phyloP scores from a whole-genome alignment of 1,140 invertebrate genomes.

The Aphelenchoides avenae region DNA sequence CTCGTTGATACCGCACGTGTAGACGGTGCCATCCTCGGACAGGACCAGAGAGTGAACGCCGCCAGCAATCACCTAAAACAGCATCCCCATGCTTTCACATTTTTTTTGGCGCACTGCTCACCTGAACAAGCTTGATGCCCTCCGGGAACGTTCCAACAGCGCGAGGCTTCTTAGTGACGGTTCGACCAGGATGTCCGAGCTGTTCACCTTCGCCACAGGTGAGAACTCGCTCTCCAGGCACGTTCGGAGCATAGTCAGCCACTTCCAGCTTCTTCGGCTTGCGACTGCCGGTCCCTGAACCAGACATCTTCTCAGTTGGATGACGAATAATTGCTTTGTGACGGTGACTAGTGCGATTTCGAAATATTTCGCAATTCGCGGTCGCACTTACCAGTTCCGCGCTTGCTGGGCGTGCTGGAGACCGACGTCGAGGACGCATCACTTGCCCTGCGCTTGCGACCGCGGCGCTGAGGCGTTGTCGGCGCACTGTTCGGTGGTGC shows the following conservation, averaged over 20 bases:
- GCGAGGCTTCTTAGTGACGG: slow-evolving; percentile 50
- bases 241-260: slow-evolving; percentile 10
- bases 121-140: slow-evolving; percentile 42
- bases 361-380: slow-evolving; percentile 1
- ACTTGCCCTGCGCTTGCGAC: too few relatives aligned
- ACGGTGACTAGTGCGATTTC: neutral
- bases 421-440: neutral
- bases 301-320: neutral
- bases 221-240: slow-evolving; percentile 31
- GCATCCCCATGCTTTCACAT: neutral
- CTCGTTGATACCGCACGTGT: slow-evolving; percentile 53
- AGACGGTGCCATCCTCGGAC: slow-evolving; percentile 45
- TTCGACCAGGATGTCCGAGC: slow-evolving; percentile 53
- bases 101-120: slow-evolving; percentile 5
- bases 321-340: slow-evolving; percentile 1
- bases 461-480: too few relatives aligned
- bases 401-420: neutral
- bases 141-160: slow-evolving; percentile 49
- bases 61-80: slow-evolving; percentile 46
- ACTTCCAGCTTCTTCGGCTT: neutral
- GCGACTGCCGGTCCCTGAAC: neutral
- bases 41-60: slow-evolving; percentile 54
- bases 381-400: neutral
- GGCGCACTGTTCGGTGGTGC: too few relatives aligned
- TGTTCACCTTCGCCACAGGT: slow-evolving; percentile 52